Base-by-base conservation (phyloP, 1,140 invertebrate species). In the Meloidogyne chitwoodi region DNA sequence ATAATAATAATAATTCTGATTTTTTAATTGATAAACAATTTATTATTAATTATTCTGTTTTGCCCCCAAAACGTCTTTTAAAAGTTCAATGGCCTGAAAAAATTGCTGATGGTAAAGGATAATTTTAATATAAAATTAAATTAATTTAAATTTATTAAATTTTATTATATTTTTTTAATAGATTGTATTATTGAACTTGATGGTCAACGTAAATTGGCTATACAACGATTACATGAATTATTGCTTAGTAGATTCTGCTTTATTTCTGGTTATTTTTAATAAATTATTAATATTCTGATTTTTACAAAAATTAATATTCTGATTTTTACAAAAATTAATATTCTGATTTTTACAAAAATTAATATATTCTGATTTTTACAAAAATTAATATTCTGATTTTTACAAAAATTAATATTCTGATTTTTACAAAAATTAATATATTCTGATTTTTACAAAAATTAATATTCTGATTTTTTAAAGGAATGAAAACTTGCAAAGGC, bases 401-500 rank as follows among this genome's bases (percentile, higher is more conserved):
- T 61, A 19, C 78, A 80, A 6, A 31, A 75, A 48, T 24, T 24
- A 34, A 31, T 3, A 31, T 31, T 67, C 19, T 34, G 66, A 67
- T 29, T 31, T 31, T 31, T 31, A 31, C 29, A 31, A 31, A 31
- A 31, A 31, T 31, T 31, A 31, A 31, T 3, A n/a, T n/a, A 31
- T 31, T 31, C 29, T 86, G 29, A 78, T 81, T 27, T 14, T 56
- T 70, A 31, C 38, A 10, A 19, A 68, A 44, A n/a, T 29, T 67
- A 19, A 24, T 65, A 22, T 19, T 75, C 11, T 70, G 74, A 56
- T 56, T 75, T 72, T 79, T 87, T 87, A 56, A 83, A 93, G 92
- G 94, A 81, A 94, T 94, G 26, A 93, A 93, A 89, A 93, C 94
- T 10, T 90, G 91, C 79, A 93, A 95, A 87, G 93, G 94, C 80